phyloP scores from a whole-genome alignment of 1,140 invertebrate species.

The Medauroidea extradentata region DNA sequence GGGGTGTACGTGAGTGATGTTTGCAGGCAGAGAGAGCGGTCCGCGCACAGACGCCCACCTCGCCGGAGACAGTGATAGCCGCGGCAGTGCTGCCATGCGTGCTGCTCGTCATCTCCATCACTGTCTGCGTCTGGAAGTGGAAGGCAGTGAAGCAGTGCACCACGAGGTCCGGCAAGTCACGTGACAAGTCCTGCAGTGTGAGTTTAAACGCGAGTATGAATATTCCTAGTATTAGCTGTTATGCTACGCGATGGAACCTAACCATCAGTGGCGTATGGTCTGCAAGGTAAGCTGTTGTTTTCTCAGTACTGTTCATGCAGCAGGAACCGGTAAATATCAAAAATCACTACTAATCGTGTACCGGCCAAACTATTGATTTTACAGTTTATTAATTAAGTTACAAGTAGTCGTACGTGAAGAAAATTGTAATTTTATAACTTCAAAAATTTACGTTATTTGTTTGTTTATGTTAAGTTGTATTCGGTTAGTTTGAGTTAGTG shows the following conservation, averaged over 20 bases:
- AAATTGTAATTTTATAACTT: too few species aligned
- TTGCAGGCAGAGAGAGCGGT: neutral
- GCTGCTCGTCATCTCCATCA: neutral
- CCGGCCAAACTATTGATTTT: too few species aligned
- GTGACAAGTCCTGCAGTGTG: neutral
- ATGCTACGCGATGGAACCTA: neutral
- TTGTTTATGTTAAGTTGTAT: too few species aligned
- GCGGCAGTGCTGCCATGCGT: neutral
- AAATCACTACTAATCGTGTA: too few species aligned
- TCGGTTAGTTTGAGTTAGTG: too few species aligned
- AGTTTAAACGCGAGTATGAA: neutral
- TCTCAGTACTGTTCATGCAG: neutral
- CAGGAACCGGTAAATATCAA: too few species aligned
- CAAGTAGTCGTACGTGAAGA: too few species aligned
- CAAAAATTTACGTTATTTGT: too few species aligned
- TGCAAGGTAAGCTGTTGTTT: neutral
- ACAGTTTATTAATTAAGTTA: too few species aligned
- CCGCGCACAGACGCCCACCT: neutral
- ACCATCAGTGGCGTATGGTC: neutral
- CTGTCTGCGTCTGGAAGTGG: constrained; percentile 5
- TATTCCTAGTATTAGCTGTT: neutral
- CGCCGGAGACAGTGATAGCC: neutral
- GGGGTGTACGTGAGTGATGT: neutral
- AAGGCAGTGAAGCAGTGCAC: neutral
- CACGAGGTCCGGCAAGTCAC: neutral